These are phyloP conservation scores for Sturnus vulgaris DNA, from an alignment of 2,113 vertebrate species.

Conservation along the genomic window DNA sequence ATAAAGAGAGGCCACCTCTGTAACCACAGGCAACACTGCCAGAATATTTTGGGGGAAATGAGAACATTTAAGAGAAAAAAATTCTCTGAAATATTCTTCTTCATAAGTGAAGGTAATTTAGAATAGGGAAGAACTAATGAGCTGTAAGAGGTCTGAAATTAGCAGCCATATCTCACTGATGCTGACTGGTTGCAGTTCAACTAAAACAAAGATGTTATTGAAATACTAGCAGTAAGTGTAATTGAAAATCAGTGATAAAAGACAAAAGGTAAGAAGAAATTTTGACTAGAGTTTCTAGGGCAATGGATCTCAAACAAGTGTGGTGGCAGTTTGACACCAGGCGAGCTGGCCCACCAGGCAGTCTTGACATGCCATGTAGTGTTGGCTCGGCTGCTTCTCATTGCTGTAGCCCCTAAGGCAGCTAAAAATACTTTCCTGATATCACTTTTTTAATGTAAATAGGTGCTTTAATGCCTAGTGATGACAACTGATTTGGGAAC, in stretches of 20 bases:
- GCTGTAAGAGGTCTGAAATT: neutral
- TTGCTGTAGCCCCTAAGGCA: neutral
- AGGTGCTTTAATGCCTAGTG: neutral
- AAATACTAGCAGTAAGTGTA: neutral
- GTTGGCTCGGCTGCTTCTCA: neutral
- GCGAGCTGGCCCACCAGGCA: neutral
- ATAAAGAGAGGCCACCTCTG: neutral
- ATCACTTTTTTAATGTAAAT: neutral
- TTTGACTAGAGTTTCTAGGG: neutral
- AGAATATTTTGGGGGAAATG: neutral
- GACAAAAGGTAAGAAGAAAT: neutral
- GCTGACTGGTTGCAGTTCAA: neutral
- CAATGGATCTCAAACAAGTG: neutral
- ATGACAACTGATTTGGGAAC: neutral
- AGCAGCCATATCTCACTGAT: neutral
- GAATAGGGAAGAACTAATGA: neutral
- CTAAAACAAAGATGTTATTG: neutral
- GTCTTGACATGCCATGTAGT: accelerated
- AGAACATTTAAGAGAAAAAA: neutral
- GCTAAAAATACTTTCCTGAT: neutral
- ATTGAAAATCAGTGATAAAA: neutral
- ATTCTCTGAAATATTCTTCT: neutral
- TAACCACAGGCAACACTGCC: neutral
- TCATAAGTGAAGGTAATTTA: neutral
- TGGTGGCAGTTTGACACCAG: accelerated